A percentile compares a stretch with the other conserved stretches of the same genome.
phyloP scores from a whole-genome alignment of 2,113 vertebrate genomes.

The Scolopax mira region DNA sequence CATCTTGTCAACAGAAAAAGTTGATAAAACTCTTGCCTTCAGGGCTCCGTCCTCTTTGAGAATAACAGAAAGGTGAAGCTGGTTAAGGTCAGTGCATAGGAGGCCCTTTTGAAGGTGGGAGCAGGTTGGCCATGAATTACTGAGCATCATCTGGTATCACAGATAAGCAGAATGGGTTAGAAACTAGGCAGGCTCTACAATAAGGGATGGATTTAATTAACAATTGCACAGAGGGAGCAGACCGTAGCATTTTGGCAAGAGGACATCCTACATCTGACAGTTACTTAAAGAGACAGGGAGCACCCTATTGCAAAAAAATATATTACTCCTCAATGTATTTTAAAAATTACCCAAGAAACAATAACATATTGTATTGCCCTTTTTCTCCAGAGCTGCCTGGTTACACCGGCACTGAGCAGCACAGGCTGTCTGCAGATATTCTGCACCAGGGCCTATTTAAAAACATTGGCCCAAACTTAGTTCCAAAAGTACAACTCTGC shows the following conservation, averaged over 20 bases:
- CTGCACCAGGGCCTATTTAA: conserved; percentile 34
- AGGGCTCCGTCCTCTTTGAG: conserved; percentile 6
- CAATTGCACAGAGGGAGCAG: conserved; percentile 55
- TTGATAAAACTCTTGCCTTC: conserved; percentile 47
- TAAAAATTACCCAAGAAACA: conserved; percentile 44
- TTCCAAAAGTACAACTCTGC: conserved; percentile 28
- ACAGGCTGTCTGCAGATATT: background rate
- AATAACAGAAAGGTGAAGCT: conserved; percentile 48
- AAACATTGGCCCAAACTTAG: conserved; percentile 35
- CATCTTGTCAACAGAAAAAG: conserved; percentile 44
- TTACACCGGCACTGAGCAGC: background rate
- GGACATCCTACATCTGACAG: conserved; percentile 54
- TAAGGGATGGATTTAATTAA: conserved; percentile 66
- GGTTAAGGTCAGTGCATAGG: conserved; percentile 48
- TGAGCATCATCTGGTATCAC: conserved; percentile 54
- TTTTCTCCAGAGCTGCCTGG: conserved; percentile 30
- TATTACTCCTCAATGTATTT: conserved; percentile 39
- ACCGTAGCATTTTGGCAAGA: conserved; percentile 29
- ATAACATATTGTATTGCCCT: conserved; percentile 44
- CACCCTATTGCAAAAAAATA: conserved; percentile 55
- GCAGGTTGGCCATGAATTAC: conserved; percentile 57
- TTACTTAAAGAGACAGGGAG: conserved; percentile 62
- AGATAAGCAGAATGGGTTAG: conserved; percentile 53
- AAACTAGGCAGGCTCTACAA: conserved; percentile 49
- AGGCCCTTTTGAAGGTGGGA: conserved; percentile 35